Evolutionary conservation across 2,888 invertebrate genomes (phyloP).

Genomic region (Nemurella pictetii): DNA sequence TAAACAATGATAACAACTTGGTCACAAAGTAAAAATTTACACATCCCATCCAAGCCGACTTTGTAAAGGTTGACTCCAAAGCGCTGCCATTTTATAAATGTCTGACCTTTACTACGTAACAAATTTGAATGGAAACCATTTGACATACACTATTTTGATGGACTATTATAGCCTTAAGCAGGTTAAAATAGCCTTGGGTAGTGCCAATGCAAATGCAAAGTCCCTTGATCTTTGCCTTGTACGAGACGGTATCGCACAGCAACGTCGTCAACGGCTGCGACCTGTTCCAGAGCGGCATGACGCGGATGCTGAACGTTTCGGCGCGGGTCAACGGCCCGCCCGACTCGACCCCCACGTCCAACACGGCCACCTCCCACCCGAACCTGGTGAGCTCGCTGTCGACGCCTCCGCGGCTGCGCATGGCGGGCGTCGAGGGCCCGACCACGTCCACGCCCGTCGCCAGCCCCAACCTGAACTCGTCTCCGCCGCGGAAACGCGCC

Average conservation of each 20-base stretch:
- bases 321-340: slow-evolving; percentile 31
- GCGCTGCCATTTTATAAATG: no score
- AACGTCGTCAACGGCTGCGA: no score
- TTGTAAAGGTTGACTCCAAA: no score
- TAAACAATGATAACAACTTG: no score
- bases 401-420: slow-evolving; percentile 40
- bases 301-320: slow-evolving; percentile 58
- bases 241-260: no score
- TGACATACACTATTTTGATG: no score
- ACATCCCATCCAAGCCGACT: no score
- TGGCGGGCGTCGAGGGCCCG: slow-evolving; percentile 33
- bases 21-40: no score
- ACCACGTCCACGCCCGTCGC: slow-evolving; percentile 35
- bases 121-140: neutral
- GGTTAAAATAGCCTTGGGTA: no score
- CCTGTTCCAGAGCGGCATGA: slow-evolving; percentile 53
- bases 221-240: no score
- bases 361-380: slow-evolving; percentile 42
- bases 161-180: no score
- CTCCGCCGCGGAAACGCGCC: slow-evolving; percentile 55
- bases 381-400: slow-evolving; percentile 42
- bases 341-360: slow-evolving; percentile 33
- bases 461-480: slow-evolving; percentile 41
- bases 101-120: neutral
- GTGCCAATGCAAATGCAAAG: no score